phyloP scores from a whole-genome alignment of 2,797 vertebrate genomes.

The Onychomys arenicola region DNA sequence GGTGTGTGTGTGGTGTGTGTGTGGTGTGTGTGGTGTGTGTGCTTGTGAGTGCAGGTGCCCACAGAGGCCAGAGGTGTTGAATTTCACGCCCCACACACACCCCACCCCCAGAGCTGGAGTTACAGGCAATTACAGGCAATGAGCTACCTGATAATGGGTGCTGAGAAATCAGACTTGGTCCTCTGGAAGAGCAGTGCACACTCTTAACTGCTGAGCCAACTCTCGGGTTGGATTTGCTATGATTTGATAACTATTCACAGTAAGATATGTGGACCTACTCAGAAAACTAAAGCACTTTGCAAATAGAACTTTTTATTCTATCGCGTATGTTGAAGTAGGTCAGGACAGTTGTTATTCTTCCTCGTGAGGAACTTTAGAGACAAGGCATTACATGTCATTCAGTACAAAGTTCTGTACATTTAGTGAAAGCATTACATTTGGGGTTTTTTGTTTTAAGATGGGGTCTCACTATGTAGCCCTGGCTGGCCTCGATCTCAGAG shows the following conservation, averaged over 20 bases:
- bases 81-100: background rate
- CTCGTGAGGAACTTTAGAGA: background rate
- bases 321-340: background rate
- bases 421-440: slow-evolving; percentile 33
- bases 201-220: background rate
- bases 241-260: background rate
- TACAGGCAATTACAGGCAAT: background rate
- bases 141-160: background rate
- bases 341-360: background rate
- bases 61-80: background rate
- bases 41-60: background rate
- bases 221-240: background rate
- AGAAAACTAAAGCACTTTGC: slow-evolving; percentile 10
- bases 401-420: background rate
- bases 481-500: background rate
- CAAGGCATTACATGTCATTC: background rate
- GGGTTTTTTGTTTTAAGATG: background rate
- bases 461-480: background rate
- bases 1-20: background rate
- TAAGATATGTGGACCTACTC: background rate
- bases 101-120: background rate
- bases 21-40: background rate
- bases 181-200: background rate
- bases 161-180: background rate
- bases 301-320: slow-evolving; percentile 31